Evolutionary conservation across 2,797 vertebrate species (phyloP).

Genomic region (Phoxinus dragarum): DNA sequence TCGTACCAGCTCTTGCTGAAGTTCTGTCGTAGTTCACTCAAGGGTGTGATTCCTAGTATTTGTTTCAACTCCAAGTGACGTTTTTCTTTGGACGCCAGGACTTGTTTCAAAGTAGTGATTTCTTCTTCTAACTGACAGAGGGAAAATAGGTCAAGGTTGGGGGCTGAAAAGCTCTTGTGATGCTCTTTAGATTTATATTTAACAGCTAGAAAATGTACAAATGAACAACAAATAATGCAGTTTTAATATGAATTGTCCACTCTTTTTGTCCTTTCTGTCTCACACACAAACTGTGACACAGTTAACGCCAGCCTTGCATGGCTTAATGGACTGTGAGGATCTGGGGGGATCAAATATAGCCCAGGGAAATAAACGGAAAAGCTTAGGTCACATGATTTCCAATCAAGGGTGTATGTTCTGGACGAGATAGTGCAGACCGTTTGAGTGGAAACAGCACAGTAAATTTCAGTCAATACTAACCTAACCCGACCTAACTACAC

Average conservation of each 20-base stretch:
- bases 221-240: neutral
- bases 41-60: constrained; percentile 89
- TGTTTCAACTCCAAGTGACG: constrained; percentile 91
- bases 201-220: neutral
- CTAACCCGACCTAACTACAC: neutral
- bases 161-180: neutral
- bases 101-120: constrained; percentile 93
- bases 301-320: neutral
- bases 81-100: constrained; percentile 93
- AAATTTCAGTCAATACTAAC: neutral
- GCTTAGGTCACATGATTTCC: constrained; percentile 18
- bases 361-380: neutral
- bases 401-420: constrained; percentile 8
- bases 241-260: neutral
- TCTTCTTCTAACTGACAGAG: constrained; percentile 91
- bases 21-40: constrained; percentile 91
- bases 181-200: neutral
- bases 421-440: neutral
- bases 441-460: neutral
- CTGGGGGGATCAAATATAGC: constrained; percentile 15
- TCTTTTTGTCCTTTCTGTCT: neutral
- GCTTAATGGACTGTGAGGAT: neutral
- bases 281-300: constrained; percentile 1
- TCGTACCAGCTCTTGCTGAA: constrained; percentile 94
- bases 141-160: constrained; percentile 19